These are phyloP conservation scores for Tiphia femorata DNA, from an alignment of 2,888 invertebrate species.

Conservation along the genomic window DNA sequence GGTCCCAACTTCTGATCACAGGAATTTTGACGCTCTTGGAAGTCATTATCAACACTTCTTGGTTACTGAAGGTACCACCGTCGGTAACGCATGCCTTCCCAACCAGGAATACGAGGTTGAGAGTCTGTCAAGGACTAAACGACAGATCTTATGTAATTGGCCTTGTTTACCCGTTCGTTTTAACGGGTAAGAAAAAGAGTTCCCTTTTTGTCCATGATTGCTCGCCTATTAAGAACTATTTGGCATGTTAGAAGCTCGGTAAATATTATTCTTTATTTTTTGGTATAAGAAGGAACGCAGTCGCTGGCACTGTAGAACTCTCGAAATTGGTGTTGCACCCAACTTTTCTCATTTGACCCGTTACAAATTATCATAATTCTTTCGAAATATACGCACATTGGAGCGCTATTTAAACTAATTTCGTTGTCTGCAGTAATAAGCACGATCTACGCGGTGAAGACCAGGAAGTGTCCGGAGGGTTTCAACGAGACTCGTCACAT, in stretches of 20 bases:
- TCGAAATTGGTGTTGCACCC: too few relatives aligned
- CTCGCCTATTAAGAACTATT: too few relatives aligned
- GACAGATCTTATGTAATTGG: slow-evolving; percentile 70
- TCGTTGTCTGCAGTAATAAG: slow-evolving; percentile 66
- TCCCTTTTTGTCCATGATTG: too few relatives aligned
- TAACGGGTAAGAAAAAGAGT: slow-evolving; percentile 67
- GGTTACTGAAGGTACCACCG: slow-evolving; percentile 70
- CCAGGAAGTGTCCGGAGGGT: slow-evolving; percentile 73
- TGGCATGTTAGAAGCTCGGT: too few relatives aligned
- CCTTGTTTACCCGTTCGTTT: slow-evolving; percentile 71
- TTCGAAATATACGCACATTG: too few relatives aligned
- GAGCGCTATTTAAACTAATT: too few relatives aligned
- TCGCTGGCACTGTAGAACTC: too few relatives aligned
- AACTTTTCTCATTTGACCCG: too few relatives aligned
- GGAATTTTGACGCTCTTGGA: slow-evolving; percentile 70
- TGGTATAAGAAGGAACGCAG: too few relatives aligned
- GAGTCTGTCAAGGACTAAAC: slow-evolving; percentile 69
- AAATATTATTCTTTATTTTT: too few relatives aligned
- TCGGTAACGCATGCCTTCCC: slow-evolving; percentile 66
- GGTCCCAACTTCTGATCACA: slow-evolving; percentile 71
- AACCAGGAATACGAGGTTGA: slow-evolving; percentile 56
- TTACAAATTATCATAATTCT: too few relatives aligned
- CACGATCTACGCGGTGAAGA: slow-evolving; percentile 72
- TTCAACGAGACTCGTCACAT: slow-evolving; percentile 74
- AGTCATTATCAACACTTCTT: slow-evolving; percentile 68